Evolutionary conservation across 2,888 invertebrate genomes (phyloP).

Genomic region (Pachydiplax longipennis): DNA sequence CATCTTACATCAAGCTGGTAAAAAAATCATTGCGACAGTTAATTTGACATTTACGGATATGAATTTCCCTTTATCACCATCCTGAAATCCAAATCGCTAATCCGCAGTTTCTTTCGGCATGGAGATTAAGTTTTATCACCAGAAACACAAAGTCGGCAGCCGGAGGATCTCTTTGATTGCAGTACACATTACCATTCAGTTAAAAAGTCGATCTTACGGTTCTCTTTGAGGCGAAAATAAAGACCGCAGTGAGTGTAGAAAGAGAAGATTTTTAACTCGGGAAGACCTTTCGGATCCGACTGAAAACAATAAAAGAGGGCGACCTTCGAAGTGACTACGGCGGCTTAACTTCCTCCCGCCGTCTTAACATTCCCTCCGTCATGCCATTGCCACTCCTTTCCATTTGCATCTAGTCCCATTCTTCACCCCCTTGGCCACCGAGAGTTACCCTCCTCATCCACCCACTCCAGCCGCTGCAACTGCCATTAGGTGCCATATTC

Average conservation of each 20-base stretch:
- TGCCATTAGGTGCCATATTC: neutral
- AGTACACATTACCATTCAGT: neutral
- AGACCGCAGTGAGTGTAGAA: neutral
- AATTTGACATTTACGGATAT: too few species aligned
- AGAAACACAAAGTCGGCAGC: neutral
- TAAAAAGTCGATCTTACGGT: neutral
- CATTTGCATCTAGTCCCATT: too few species aligned
- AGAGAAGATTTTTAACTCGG: neutral
- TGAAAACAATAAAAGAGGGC: neutral
- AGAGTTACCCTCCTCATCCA: neutral
- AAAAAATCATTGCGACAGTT: too few species aligned
- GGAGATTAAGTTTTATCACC: neutral
- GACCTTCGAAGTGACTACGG: neutral
- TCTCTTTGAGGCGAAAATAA: neutral
- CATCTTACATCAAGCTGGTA: too few species aligned
- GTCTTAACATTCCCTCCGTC: neutral
- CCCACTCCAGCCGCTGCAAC: neutral
- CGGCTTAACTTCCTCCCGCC: neutral
- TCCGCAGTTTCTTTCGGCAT: neutral
- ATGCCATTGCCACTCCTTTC: neutral
- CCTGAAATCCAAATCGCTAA: too few species aligned
- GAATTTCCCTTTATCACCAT: too few species aligned
- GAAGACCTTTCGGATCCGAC: neutral
- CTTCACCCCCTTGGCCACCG: neutral
- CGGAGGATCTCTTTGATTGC: neutral